A percentile compares a stretch with the other conserved stretches of the same genome.
Evolutionary conservation across 2,797 vertebrate species (phyloP).

Genomic region (Champsocephalus gunnari): DNA sequence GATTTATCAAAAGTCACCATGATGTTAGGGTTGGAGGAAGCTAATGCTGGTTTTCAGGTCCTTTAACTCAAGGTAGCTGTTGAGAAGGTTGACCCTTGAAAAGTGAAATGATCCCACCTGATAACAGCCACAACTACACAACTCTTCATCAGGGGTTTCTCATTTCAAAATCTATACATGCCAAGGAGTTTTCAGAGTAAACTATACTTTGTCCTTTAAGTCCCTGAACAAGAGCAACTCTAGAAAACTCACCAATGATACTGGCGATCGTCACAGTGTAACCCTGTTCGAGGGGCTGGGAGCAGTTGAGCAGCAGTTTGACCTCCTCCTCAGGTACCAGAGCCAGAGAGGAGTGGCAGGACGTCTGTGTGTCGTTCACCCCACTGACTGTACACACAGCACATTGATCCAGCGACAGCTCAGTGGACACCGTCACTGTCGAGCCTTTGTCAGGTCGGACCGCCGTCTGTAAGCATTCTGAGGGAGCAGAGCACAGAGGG

Average conservation of each 20-base stretch:
- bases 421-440: conserved; percentile 52
- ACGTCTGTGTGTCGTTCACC: conserved; percentile 43
- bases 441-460: conserved; percentile 59
- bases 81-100: neutral
- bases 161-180: neutral
- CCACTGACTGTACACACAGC: conserved; percentile 64
- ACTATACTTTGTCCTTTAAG: neutral
- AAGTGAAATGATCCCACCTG: neutral
- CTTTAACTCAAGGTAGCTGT: neutral
- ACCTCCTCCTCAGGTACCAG: conserved; percentile 66
- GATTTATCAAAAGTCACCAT: neutral
- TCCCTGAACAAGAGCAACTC: neutral
- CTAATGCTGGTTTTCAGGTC: neutral
- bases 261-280: conserved; percentile 55
- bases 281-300: conserved; percentile 44
- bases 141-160: neutral
- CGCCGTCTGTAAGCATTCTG: conserved; percentile 61
- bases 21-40: neutral
- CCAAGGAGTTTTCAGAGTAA: neutral
- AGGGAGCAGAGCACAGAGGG: conserved; percentile 19
- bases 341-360: conserved; percentile 53
- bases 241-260: conserved; percentile 70
- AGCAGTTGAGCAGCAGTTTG: conserved; percentile 72
- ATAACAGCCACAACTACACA: neutral
- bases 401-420: conserved; percentile 47